phyloP scores from a whole-genome alignment of 2,797 vertebrate genomes.

The Buphagus erythrorhynchus region DNA sequence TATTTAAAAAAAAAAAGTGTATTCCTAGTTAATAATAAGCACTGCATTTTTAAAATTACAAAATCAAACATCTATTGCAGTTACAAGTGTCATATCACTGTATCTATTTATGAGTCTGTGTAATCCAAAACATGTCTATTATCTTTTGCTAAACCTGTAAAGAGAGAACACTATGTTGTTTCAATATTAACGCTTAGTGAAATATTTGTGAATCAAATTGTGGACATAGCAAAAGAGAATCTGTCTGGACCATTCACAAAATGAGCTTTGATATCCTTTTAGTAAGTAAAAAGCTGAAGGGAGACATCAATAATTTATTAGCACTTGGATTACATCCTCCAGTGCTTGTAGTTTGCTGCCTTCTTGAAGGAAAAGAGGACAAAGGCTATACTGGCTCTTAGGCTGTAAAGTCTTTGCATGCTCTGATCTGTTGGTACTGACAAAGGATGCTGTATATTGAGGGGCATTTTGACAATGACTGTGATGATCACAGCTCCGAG shows the following conservation, averaged over 20 bases:
- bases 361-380: constrained; percentile 37
- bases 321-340: constrained; percentile 54
- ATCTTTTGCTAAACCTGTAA: constrained; percentile 17
- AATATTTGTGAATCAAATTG: constrained; percentile 52
- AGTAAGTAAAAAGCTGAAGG: constrained; percentile 62
- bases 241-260: constrained; percentile 58
- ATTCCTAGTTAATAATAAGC: background rate
- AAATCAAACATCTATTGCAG: background rate
- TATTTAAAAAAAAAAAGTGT: background rate
- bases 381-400: background rate
- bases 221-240: constrained; percentile 32
- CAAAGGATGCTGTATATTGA: background rate
- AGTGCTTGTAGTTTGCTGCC: constrained; percentile 27
- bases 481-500: background rate
- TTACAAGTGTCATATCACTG: background rate
- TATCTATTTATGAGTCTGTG: background rate
- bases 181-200: background rate
- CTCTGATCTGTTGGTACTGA: background rate
- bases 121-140: constrained; percentile 10
- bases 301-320: constrained; percentile 62
- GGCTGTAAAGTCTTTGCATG: background rate
- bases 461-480: background rate
- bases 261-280: constrained; percentile 61
- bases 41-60: background rate
- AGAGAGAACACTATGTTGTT: background rate